A percentile compares a stretch with the other conserved stretches of the same genome.
Evolutionary conservation across 1,140 invertebrate genomes (phyloP).

Genomic region (Brachystomella parvula): DNA sequence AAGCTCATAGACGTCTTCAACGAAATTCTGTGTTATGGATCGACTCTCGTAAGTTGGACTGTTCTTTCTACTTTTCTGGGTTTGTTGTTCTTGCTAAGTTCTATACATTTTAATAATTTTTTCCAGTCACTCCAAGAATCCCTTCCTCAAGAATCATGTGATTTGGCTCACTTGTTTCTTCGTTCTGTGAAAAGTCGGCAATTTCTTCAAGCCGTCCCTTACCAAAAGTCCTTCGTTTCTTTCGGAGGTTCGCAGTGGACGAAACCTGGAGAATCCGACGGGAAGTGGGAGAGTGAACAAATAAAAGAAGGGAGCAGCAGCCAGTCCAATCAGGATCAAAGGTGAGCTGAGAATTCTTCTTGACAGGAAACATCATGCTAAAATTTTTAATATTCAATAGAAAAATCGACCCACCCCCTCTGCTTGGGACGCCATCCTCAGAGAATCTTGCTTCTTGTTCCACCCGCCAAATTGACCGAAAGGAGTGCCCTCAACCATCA

Average conservation of each 20-base stretch:
- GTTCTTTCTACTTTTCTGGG: background rate
- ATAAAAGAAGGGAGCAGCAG: conserved; percentile 15
- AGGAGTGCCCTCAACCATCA: too few relatives aligned
- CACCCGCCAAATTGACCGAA: too few relatives aligned
- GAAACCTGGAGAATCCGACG: conserved; percentile 36
- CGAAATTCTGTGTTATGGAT: conserved; percentile 81
- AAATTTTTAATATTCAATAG: too few relatives aligned
- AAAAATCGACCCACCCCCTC: too few relatives aligned
- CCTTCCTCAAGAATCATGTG: conserved; percentile 75
- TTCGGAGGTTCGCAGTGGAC: conserved; percentile 44
- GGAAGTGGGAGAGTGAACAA: conserved; percentile 36
- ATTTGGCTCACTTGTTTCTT: conserved; percentile 70
- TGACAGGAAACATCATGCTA: too few relatives aligned
- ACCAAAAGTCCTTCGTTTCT: conserved; percentile 50
- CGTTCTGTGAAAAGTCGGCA: conserved; percentile 74
- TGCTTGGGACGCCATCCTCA: too few relatives aligned
- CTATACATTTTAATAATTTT: too few relatives aligned
- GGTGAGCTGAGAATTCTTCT: too few relatives aligned
- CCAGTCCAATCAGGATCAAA: background rate
- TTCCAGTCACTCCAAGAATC: conserved; percentile 53
- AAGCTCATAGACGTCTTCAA: conserved; percentile 74
- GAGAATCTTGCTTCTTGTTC: too few relatives aligned
- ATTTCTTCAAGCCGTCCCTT: conserved; percentile 61
- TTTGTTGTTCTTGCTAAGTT: conserved; percentile 15
- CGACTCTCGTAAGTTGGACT: conserved; percentile 70